Conservation (phyloP, 2,113 vertebrate genomes). For the Mus spicilegus region DNA sequence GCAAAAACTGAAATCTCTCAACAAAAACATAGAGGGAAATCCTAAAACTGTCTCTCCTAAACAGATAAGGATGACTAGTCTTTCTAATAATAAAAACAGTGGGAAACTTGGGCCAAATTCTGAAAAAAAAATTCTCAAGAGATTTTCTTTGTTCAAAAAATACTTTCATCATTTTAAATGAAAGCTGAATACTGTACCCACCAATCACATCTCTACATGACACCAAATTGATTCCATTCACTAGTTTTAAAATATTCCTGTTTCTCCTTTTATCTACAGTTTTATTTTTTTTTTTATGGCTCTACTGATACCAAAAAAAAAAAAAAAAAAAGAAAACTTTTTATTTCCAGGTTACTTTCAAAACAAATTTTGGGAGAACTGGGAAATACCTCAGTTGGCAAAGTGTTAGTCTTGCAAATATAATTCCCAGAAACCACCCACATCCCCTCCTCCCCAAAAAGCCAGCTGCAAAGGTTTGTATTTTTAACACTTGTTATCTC, state of each 20-base stretch:
- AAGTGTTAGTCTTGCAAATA: neutral
- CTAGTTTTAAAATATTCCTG: conserved; percentile 3
- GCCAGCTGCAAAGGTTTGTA: neutral
- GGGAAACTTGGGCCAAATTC: conserved; percentile 74
- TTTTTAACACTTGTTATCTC: neutral
- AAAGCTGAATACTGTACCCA: neutral
- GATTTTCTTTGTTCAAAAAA: conserved; percentile 63
- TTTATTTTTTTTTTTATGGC: conserved; percentile 33
- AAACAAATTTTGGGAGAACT: neutral
- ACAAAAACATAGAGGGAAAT: conserved; percentile 74
- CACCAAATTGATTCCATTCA: neutral
- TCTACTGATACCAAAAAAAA: neutral
- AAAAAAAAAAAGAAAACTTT: neutral
- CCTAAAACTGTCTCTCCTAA: conserved; percentile 75
- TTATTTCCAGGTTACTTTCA: neutral
- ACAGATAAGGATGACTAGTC: conserved; percentile 77
- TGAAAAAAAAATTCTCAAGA: conserved; percentile 66
- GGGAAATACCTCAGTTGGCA: too few relatives aligned
- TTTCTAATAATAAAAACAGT: conserved; percentile 81
- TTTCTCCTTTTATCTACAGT: conserved; percentile 1
- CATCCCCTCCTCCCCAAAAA: neutral
- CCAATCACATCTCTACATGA: neutral
- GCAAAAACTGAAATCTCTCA: conserved; percentile 76
- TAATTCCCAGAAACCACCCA: neutral
- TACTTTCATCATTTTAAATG: conserved; percentile 75